Evolutionary conservation across 2,888 invertebrate species (phyloP).

Genomic region (Nomada ferruginata): DNA sequence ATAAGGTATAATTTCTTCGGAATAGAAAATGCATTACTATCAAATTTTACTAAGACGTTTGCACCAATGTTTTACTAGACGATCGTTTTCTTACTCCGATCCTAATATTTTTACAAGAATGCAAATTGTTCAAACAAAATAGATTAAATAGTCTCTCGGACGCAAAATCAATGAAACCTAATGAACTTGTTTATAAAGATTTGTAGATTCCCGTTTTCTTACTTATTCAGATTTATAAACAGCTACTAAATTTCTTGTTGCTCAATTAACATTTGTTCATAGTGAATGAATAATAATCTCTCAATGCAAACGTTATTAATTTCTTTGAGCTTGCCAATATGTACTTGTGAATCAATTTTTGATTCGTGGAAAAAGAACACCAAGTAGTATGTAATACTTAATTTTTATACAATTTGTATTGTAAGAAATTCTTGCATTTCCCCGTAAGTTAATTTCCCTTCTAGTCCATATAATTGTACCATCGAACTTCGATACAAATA

Average conservation of each 20-base stretch:
- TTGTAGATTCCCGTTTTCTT: not conserved
- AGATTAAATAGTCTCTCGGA: not conserved
- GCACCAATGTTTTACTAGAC: constrained; percentile 61
- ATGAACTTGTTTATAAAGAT: constrained; percentile 1
- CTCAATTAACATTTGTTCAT: not conserved
- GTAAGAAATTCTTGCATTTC: constrained; percentile 74
- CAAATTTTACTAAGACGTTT: constrained; percentile 58
- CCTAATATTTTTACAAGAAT: constrained; percentile 14
- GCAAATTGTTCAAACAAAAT: not conserved
- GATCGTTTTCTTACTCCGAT: constrained; percentile 31
- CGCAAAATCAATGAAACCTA: constrained; percentile 4
- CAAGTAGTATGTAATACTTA: constrained; percentile 55
- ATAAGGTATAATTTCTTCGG: constrained; percentile 74
- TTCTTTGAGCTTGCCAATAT: constrained; percentile 1
- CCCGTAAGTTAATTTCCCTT: constrained; percentile 66
- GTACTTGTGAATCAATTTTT: not conserved
- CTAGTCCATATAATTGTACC: constrained; percentile 55
- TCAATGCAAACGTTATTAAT: constrained; percentile 22
- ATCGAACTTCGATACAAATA: constrained; percentile 56
- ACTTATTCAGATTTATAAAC: constrained; percentile 14
- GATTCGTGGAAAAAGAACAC: not conserved
- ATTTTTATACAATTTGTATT: constrained; percentile 71
- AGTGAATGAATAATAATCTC: not conserved
- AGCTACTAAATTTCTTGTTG: not conserved
- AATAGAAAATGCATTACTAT: constrained; percentile 60